Base-by-base conservation (phyloP, 2,113 vertebrate species). In the Indicator maculatus region DNA sequence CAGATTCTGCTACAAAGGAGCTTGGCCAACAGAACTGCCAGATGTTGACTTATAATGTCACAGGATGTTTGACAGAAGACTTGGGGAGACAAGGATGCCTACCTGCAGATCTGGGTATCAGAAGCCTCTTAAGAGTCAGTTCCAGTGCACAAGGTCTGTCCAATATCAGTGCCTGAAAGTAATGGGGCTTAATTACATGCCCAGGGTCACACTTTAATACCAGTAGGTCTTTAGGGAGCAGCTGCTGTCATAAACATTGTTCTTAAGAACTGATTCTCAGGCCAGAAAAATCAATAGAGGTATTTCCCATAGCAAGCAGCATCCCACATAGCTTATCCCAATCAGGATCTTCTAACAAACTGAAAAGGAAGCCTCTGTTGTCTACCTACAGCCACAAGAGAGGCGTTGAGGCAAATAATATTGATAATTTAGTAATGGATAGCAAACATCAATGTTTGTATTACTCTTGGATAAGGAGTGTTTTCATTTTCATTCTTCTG, bases 171-270 rank as follows among this genome's bases (percentile, higher is more conserved):
- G 27, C 4, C 50, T 88, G 55, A 90, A 86, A 59, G 9, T 13
- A 92, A 18, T 0, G 2, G 11, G 23, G 27, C 5, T 50, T 23
- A 61, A 0, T 13, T 2, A 1, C 19, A 85, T 38, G 38, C 5
- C 31, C 64, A 23, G 26, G 38, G 4, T 33, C 28, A 31, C 3
- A 6, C 15, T 61, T 50, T 14, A 61, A 58, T 56, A 75, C 1
- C 74, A 15, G 18, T 20, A 20, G 33, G 78, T 59, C 66, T 91
- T 89, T 47, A 60, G 39, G 19, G 17, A 85, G 15, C 11, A 85
- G 50, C 5, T 86, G 55, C 60, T 27, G 26, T 65, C 24, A 69
- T n/a, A 83, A 61, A 79, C 16, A 73, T 52, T 3, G 4, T 66
- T 65, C 33, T 83, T 52, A 39, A 70, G 33, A 76, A 69, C 19